Conservation (phyloP, 2,113 vertebrate genomes). For the Diadophis punctatus region DNA sequence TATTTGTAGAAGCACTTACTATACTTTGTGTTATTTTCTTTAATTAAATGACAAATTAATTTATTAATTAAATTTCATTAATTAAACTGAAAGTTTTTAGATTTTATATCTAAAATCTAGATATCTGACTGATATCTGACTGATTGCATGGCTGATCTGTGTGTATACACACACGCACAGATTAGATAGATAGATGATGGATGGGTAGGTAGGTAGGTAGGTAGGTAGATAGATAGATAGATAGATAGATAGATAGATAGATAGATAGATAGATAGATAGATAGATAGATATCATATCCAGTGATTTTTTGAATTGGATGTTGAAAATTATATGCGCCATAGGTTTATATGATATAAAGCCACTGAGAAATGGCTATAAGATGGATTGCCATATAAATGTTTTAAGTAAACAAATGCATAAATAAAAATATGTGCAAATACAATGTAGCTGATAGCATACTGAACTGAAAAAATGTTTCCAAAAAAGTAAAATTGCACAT, state of each 20-base stretch:
- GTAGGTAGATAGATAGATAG: too few relatives aligned
- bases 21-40: conserved; percentile 19
- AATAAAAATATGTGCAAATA: background rate
- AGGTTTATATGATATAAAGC: too few relatives aligned
- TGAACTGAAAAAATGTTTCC: background rate
- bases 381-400: too few relatives aligned
- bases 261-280: too few relatives aligned
- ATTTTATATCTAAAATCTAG: background rate
- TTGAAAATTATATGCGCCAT: background rate
- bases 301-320: background rate
- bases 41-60: conserved; percentile 17
- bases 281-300: background rate
- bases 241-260: too few relatives aligned
- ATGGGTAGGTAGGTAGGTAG: too few relatives aligned
- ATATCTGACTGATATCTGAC: too few relatives aligned
- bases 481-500: background rate
- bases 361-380: too few relatives aligned
- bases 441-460: background rate
- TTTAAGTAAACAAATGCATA: too few relatives aligned
- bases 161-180: too few relatives aligned
- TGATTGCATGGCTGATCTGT: too few relatives aligned
- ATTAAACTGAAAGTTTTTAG: conserved; percentile 8
- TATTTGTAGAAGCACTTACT: conserved; percentile 30
- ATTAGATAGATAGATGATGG: too few relatives aligned
- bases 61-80: background rate